phyloP scores from a whole-genome alignment of 2,113 vertebrate species.

The Sphyrna mokarran region DNA sequence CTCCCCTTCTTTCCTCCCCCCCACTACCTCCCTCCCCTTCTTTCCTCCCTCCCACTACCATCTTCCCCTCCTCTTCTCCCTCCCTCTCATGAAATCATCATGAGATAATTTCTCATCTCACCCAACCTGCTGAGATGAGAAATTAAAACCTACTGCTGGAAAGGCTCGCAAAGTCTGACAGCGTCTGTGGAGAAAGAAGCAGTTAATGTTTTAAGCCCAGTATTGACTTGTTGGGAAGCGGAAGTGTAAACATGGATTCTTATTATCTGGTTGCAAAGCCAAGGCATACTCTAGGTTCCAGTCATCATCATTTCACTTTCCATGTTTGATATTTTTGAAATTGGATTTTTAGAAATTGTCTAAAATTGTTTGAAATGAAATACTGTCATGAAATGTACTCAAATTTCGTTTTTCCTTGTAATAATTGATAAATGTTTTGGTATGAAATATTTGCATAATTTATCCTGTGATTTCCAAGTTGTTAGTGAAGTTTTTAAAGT shows the following conservation, averaged over 20 bases:
- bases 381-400: not conserved
- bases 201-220: too few species aligned
- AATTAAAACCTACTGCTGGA: too few species aligned
- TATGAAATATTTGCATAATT: not conserved
- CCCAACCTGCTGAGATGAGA: too few species aligned
- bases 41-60: too few species aligned
- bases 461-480: not conserved
- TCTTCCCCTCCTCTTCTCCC: too few species aligned
- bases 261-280: not conserved
- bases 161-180: too few species aligned
- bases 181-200: too few species aligned
- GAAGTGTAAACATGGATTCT: not conserved
- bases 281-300: not conserved
- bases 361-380: too few species aligned
- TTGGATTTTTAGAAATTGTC: not conserved
- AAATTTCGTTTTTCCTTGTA: not conserved
- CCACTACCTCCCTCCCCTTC: too few species aligned
- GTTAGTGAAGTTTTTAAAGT: not conserved
- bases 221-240: not conserved
- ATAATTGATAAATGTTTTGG: not conserved
- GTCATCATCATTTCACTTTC: not conserved
- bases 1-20: too few species aligned
- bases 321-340: not conserved
- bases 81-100: too few species aligned
- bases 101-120: too few species aligned